Evolutionary conservation across 2,888 invertebrate species (phyloP), one percentile per base, ranked within the genome.

Genomic region (Nipponacmea schrenckii): DNA sequence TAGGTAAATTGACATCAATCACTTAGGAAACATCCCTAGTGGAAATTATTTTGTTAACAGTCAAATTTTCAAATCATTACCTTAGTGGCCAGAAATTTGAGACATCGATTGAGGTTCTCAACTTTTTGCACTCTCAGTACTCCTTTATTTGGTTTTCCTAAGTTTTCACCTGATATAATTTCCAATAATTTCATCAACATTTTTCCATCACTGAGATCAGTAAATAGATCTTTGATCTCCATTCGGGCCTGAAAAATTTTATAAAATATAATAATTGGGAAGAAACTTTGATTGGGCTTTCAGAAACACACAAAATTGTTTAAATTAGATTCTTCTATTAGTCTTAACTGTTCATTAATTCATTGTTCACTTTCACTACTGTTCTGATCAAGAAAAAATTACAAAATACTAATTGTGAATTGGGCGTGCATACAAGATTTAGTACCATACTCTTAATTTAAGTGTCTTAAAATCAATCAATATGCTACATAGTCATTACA

Each of bases 121-220:
- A 99, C 95, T 92, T 98, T 98, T 91, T 99, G 98, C 67, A 99
- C 98, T 81, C 98, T 92, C 94, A 98, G 96, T 77, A 94, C 93
- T 64, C 97, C 97, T 88, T 93, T 94, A 92, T 98, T 99, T 85
- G 98, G 98, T 84, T 96, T 94, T 78, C 96, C 98, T 84, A 99
- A 92, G 85, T 97, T 95, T 91, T 99, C 98, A 56, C 98, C 98
- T 79, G 97, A 97, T 90, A 99, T 98, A 88, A 98, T 97, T 92
- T 99, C 98, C 89, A 99, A 92, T 79, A 99, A 93, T 90, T 95
- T 95, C 86, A 96, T 91, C 80, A 96, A 91, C 85, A 97, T 94
- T 88, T 94, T 94, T 71, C 98, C 98, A 90, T 99, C 98, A 68
- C 95, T 95, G 85, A 99, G 92, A 91, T 99, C 98, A 84, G 92